Base-by-base conservation (phyloP, 2,888 invertebrate species). In the Temnothorax rugatulus region DNA sequence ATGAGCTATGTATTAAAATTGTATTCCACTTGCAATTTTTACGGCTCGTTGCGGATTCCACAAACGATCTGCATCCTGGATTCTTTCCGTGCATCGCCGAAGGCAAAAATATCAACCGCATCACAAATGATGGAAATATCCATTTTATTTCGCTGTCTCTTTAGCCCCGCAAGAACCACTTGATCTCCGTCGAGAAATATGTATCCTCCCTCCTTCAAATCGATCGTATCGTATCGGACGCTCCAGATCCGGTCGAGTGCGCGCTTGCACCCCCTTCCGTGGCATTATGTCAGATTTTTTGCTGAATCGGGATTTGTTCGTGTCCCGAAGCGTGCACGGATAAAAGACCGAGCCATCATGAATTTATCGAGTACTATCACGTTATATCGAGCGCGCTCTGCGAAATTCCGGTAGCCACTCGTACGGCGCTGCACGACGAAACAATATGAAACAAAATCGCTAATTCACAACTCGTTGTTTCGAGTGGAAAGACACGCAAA, bases 201-300 rank as follows among this genome's bases (percentile, higher is more conserved):
- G 76, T 66, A 66, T 34, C 63, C 54, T 64, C 21, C 8, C 29
- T 74, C 73, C 52, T 61, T 84, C 81, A 68, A 84, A 87, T 87
- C 83, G 84, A 86, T 89, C 84, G 66, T 89, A 87, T 86, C 82
- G 83, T 89, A 89, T 87, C 82, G 82, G 44, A 85, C 84, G 84
- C 83, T 87, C 84, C 82, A 69, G 68, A 85, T 84, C 73, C 86
- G 79, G 29, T 83, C 75, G 76, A 85, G 87, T 84, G 84, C 85
- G 52, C 66, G 64, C 44, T 77, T 69, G 81, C 82, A 87, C 61
- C 76, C 50, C 63, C 64, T 82, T 83, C 54, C 64, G 38, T 57
- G 64, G 59, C 81, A 76, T 85, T 84, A 81, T 66, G 81, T 74
- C 81, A 61, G 68, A 84, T 74, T 85, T 85, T 85, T 73, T 76